phyloP scores from a whole-genome alignment of 2,113 vertebrate genomes.

The Proterorhinus semilunaris region DNA sequence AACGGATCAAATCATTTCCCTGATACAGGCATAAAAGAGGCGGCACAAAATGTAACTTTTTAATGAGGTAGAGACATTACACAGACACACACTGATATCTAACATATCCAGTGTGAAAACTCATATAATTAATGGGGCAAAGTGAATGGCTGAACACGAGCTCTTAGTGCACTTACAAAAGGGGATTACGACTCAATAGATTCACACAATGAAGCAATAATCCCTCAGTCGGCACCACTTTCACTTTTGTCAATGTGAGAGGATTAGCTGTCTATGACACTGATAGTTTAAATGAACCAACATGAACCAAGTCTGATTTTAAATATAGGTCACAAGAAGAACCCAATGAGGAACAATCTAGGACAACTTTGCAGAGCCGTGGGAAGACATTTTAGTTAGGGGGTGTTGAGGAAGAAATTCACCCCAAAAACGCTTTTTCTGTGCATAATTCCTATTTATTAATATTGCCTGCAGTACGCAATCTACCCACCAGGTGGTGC shows the following conservation, averaged over 20 bases:
- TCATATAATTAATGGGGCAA: neutral
- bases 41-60: neutral
- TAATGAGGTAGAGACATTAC: neutral
- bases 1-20: neutral
- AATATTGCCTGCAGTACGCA: too few species aligned
- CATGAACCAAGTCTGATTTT: constrained; percentile 11
- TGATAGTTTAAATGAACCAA: constrained; percentile 50
- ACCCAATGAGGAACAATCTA: constrained; percentile 10
- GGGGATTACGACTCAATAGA: neutral
- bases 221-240: constrained; percentile 15
- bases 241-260: constrained; percentile 21
- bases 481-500: too few species aligned
- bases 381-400: too few species aligned
- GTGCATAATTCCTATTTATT: too few species aligned
- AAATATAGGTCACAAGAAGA: constrained; percentile 27
- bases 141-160: neutral
- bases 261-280: constrained; percentile 15
- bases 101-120: neutral
- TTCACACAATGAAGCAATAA: constrained; percentile 11
- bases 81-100: neutral
- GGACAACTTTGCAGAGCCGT: too few species aligned
- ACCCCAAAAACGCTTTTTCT: too few species aligned
- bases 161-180: constrained; percentile 5
- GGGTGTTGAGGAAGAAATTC: too few species aligned
- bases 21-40: neutral